phyloP scores from a whole-genome alignment of 2,113 vertebrate genomes.

The Rhodinocichla rosea region DNA sequence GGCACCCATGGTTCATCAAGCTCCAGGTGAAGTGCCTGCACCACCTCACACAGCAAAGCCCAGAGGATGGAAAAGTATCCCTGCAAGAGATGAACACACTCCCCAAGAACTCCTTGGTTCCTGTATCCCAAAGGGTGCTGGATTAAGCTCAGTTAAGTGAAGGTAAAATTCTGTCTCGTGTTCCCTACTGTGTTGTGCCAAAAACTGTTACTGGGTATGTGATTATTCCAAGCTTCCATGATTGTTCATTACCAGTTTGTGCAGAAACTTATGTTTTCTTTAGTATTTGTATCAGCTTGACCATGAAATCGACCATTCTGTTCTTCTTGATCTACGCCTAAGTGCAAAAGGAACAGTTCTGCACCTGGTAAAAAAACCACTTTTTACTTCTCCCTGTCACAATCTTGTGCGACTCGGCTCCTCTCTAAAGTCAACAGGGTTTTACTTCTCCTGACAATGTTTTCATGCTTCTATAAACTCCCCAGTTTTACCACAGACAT shows the following conservation, averaged over 20 bases:
- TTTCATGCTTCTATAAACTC: background rate
- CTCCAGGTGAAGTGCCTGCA: too few relatives aligned
- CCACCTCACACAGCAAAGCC: background rate
- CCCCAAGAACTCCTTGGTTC: background rate
- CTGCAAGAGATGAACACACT: background rate
- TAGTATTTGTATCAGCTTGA: background rate
- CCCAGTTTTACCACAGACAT: accelerated
- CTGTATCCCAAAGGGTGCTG: accelerated
- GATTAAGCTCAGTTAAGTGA: background rate
- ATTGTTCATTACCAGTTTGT: background rate
- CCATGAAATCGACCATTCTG: background rate
- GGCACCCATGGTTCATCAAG: accelerated
- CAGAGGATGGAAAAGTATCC: background rate
- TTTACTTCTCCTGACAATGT: background rate
- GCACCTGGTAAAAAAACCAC: background rate
- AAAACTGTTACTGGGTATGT: background rate
- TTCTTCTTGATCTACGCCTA: background rate
- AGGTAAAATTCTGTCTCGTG: background rate
- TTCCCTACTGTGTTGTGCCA: background rate
- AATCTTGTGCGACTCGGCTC: background rate
- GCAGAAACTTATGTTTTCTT: background rate
- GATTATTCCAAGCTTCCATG: background rate
- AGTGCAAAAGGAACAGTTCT: background rate
- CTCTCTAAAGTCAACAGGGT: background rate
- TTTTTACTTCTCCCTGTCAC: background rate